Conservation (phyloP, 2,113 vertebrate species). For the Erpornis zantholeuca region DNA sequence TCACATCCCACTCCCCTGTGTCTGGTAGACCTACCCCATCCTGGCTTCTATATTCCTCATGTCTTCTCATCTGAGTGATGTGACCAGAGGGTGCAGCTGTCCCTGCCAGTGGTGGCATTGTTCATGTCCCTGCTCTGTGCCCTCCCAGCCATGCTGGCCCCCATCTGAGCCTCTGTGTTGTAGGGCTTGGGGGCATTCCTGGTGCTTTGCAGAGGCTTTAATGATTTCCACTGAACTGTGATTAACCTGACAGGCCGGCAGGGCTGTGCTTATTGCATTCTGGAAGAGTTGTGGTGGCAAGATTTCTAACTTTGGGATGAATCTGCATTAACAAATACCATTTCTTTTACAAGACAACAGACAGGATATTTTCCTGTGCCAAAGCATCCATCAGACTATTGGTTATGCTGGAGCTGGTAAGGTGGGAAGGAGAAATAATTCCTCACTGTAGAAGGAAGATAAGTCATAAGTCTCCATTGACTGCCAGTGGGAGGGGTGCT, state of each 20-base stretch:
- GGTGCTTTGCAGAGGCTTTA: not conserved
- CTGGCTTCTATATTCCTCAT: not conserved
- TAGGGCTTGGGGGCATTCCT: not conserved
- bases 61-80: not conserved
- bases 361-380: not conserved
- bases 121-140: not conserved
- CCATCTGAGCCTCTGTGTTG: fast-evolving
- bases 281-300: not conserved
- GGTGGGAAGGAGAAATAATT: not conserved
- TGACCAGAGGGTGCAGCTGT: not conserved
- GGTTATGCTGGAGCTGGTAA: not conserved
- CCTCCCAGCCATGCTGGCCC: not conserved
- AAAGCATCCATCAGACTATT: not conserved
- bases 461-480: fast-evolving
- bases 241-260: not conserved
- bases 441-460: not conserved
- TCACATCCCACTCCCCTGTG: fast-evolving
- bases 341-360: not conserved
- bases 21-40: too few relatives aligned
- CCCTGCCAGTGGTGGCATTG: not conserved
- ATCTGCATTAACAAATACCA: not conserved
- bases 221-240: not conserved
- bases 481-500: not conserved
- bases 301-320: not conserved
- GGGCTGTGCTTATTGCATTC: not conserved